Conservation (phyloP, 2,113 vertebrate genomes). For the Anolis carolinensis region DNA sequence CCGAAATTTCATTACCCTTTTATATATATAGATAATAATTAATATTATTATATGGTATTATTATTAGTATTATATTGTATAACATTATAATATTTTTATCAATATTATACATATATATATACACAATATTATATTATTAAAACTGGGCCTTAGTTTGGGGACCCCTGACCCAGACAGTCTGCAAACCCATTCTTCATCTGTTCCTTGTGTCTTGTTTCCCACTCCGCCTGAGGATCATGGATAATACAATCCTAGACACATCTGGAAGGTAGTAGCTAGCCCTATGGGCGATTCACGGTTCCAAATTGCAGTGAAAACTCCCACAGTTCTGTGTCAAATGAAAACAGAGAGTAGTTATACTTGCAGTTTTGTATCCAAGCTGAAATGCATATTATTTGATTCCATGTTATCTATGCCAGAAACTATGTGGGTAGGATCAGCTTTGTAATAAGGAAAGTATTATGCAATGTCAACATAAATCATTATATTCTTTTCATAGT, state of each 20-base stretch:
- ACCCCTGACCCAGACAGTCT: neutral
- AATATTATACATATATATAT: no score
- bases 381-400: conserved; percentile 64
- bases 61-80: no score
- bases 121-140: no score
- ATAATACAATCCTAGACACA: no score
- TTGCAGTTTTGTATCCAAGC: conserved; percentile 60
- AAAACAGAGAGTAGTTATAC: conserved; percentile 55
- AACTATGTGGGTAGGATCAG: conserved; percentile 27
- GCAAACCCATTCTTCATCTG: neutral
- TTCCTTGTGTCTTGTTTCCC: neutral
- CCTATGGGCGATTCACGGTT: conserved; percentile 4
- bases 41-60: no score
- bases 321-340: conserved; percentile 51
- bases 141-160: no score
- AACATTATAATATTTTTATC: no score
- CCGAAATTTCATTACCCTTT: no score
- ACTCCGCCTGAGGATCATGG: no score
- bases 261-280: no score
- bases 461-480: conserved; percentile 57
- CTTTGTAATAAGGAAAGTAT: conserved; percentile 41
- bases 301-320: conserved; percentile 60
- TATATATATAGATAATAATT: no score
- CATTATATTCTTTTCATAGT: conserved; percentile 47
- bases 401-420: conserved; percentile 34